These are phyloP conservation scores for Cotesia typhae DNA, from an alignment of 1,140 invertebrate species.

Conservation along the genomic window DNA sequence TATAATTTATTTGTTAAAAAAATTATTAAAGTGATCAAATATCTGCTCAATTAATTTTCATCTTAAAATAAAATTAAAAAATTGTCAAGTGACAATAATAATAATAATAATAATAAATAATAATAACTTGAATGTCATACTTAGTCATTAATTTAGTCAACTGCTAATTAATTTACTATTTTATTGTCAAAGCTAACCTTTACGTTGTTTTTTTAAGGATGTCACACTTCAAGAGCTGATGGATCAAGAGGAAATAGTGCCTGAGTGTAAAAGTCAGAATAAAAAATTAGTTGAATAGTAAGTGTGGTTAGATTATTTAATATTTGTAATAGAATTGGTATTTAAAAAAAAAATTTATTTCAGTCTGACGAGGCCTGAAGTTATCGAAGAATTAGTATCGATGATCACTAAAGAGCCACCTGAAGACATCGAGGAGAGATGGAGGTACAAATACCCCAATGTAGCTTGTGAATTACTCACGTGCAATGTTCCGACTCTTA, in stretches of 20 bases:
- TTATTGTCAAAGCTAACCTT: neutral
- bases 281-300: conserved; percentile 92
- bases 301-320: conserved; percentile 63
- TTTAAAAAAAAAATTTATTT: conserved; percentile 47
- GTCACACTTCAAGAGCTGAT: conserved; percentile 88
- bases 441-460: conserved; percentile 90
- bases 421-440: conserved; percentile 77
- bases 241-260: conserved; percentile 93
- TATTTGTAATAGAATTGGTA: neutral
- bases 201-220: conserved; percentile 73
- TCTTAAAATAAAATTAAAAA: no score
- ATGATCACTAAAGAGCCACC: conserved; percentile 87
- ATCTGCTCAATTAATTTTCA: neutral
- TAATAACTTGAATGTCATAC: neutral
- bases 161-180: neutral
- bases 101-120: no score
- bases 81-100: no score
- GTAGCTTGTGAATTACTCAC: conserved; percentile 94
- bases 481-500: conserved; percentile 84
- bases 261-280: conserved; percentile 94
- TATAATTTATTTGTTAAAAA: no score
- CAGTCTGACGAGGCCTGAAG: conserved; percentile 84
- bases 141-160: conserved; percentile 5
- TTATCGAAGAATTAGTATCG: conserved; percentile 86
- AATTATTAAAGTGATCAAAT: no score